Evolutionary conservation across 2,888 invertebrate species (phyloP).

Genomic region (Venusia cambrica): DNA sequence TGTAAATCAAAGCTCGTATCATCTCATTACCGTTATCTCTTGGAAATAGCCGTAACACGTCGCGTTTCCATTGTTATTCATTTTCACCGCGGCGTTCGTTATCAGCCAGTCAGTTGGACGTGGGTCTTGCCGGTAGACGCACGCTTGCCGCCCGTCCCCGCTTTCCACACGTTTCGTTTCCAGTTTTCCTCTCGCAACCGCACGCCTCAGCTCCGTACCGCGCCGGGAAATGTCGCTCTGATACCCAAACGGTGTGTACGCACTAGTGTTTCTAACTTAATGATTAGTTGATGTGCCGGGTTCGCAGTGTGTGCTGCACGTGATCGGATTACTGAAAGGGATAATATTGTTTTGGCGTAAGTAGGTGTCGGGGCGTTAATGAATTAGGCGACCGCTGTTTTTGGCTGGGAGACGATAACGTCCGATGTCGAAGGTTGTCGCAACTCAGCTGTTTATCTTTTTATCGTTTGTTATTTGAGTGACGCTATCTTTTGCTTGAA

Average conservation of each 20-base stretch:
- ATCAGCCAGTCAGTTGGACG: conserved; percentile 68
- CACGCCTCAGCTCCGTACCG: conserved; percentile 40
- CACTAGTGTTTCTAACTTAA: conserved; percentile 51
- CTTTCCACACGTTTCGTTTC: conserved; percentile 54
- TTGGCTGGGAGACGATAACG: conserved; percentile 41
- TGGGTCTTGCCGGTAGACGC: conserved; percentile 52
- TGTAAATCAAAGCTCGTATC: conserved; percentile 33
- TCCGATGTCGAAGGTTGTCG: conserved; percentile 53
- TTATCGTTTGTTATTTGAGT: conserved; percentile 38
- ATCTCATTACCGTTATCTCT: conserved; percentile 48
- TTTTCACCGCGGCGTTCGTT: conserved; percentile 62
- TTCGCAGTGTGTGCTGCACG: conserved; percentile 56
- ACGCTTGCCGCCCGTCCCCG: conserved; percentile 41
- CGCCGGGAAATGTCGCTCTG: conserved; percentile 63
- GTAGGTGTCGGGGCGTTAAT: conserved; percentile 54
- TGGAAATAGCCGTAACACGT: conserved; percentile 46
- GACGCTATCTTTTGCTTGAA: conserved; percentile 30
- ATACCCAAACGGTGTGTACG: conserved; percentile 64
- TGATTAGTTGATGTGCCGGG: conserved; percentile 63
- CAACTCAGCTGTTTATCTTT: conserved; percentile 56
- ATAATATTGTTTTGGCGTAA: conserved; percentile 66
- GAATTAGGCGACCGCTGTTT: conserved; percentile 44
- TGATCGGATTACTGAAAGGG: conserved; percentile 70
- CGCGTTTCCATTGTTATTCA: conserved; percentile 71
- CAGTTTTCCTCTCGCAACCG: conserved; percentile 47